Evolutionary conservation across 1,140 invertebrate genomes (phyloP), one percentile per base, ranked within the genome.

Genomic region (Microplitis mediator): DNA sequence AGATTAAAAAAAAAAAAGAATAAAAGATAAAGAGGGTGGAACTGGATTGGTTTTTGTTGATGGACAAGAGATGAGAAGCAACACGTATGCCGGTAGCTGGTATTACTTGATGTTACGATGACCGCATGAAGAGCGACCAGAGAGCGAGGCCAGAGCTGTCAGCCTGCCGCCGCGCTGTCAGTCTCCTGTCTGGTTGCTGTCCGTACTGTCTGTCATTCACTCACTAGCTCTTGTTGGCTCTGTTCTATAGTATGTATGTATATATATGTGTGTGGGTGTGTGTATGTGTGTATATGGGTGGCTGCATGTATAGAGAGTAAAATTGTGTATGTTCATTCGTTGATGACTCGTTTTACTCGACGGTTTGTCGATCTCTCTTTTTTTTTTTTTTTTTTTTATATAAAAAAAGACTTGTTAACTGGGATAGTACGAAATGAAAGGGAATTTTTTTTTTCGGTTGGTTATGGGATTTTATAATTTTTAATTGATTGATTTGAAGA

Each of bases 151-250:
- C 77, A 73, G 74, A 79, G 78, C 82, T 84, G 84, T 85, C 84
- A 82, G 79, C 78, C 78, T 77, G 79, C 82, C 78, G 82, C 78
- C 80, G 78, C 74, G 78, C 81, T 83, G 83, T 85, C 83, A 85
- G 79, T 84, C 81, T 84, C 78, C 80, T 83, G 84, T 82, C 82
- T 84, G 81, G 81, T 84, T 85, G 78, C 83, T 84, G 84, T 85
- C 84, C 79, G 80, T 45, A 45, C 39, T 45, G 39, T 76, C 75
- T 74, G 73, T 79, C 82, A 80, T 82, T 82, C 82, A 80, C 76
- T 85, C 82, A 80, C 71, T 81, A 76, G 71, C 78, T 81, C 80
- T 77, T 45, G 39, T 45, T 45, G 39, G 39, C 39, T 45, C 39
- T 67, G 75, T 78, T n/a, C 60, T 45, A 45, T 45, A 45, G 11